These are phyloP conservation scores for Seriola dumerili DNA, from an alignment of 2,113 vertebrate species.

Conservation along the genomic window DNA sequence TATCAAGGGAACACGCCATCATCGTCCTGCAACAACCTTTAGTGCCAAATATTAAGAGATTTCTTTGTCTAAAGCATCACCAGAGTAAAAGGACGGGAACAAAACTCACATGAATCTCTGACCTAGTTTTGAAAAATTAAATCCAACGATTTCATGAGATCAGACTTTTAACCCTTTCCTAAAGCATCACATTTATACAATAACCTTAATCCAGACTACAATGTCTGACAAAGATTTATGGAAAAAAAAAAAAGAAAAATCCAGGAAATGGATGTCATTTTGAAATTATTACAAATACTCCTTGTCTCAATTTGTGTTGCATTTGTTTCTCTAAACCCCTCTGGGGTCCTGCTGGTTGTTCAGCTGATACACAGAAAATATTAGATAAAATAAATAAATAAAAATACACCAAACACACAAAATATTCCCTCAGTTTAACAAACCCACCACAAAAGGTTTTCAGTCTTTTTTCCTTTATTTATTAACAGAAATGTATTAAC, in stretches of 20 bases:
- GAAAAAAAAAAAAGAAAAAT: not conserved
- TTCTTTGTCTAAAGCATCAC: not conserved
- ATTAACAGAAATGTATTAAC: constrained; percentile 86
- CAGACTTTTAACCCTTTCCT: constrained; percentile 13
- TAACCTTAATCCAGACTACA: constrained; percentile 44
- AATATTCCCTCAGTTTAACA: not conserved
- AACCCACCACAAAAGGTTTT: not conserved
- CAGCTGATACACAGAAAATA: not conserved
- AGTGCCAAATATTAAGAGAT: not conserved
- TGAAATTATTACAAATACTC: not conserved
- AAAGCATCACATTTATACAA: constrained; percentile 18
- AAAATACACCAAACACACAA: not conserved
- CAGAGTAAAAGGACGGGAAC: constrained; percentile 13
- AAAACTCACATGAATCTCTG: constrained; percentile 36
- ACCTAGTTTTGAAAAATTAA: constrained; percentile 42
- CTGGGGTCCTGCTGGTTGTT: not conserved
- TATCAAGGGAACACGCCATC: not conserved
- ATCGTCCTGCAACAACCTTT: constrained; percentile 1
- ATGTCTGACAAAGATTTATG: constrained; percentile 23
- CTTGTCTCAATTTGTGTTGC: constrained; percentile 12
- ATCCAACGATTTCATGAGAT: constrained; percentile 3
- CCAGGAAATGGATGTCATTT: constrained; percentile 25
- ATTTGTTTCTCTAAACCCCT: constrained; percentile 3
- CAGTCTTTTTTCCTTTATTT: constrained; percentile 70
- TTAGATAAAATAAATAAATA: not conserved